Percentiles rank a stretch among this genome's conserved stretches.
Conservation (phyloP, 1,140 invertebrate species). For the Pentalonia nigronervosa region DNA sequence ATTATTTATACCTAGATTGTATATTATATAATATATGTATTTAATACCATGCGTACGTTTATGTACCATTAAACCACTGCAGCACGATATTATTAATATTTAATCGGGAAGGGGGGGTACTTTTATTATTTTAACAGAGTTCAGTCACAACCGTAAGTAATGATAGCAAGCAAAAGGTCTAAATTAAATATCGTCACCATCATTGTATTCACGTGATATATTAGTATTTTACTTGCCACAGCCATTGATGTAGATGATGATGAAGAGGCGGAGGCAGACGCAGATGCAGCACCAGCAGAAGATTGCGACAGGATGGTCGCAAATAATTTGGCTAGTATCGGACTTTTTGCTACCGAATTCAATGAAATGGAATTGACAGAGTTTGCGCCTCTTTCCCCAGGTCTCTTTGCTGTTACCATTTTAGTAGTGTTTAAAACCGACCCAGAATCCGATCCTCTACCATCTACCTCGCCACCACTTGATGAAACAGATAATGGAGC, state of each 20-base stretch:
- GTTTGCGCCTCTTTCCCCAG: background rate
- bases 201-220: background rate
- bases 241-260: background rate
- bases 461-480: background rate
- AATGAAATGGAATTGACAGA: background rate
- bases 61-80: background rate
- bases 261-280: background rate
- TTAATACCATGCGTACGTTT: too few relatives aligned
- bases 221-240: slow-evolving; percentile 24
- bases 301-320: background rate
- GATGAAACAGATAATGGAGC: slow-evolving; percentile 59
- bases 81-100: background rate
- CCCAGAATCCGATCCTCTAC: background rate
- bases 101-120: background rate
- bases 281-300: background rate
- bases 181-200: background rate
- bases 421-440: background rate
- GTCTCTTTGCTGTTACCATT: too few relatives aligned
- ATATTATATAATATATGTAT: background rate
- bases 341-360: background rate
- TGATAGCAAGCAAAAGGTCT: background rate
- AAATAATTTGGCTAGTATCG: background rate
- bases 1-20: background rate
- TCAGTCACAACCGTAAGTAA: background rate
- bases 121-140: background rate